phyloP scores from a whole-genome alignment of 2,797 vertebrate genomes.

The Crax fasciolata region DNA sequence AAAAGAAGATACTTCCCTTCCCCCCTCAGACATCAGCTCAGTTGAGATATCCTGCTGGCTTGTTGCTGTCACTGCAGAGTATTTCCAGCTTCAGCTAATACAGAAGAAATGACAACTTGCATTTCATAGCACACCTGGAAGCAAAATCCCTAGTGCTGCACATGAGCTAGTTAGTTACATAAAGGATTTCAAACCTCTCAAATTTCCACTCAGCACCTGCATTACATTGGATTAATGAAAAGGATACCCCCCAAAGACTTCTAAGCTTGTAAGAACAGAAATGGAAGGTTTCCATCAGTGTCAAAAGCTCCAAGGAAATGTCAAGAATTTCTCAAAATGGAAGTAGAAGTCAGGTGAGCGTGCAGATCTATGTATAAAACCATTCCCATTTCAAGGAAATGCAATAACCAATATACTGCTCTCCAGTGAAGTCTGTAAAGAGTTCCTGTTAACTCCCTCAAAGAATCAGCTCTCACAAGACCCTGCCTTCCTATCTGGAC shows the following conservation, averaged over 20 bases:
- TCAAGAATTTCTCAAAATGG: neutral
- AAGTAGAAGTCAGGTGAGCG: neutral
- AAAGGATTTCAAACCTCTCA: neutral
- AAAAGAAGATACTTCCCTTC: neutral
- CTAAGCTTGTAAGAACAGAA: neutral
- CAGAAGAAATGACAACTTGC: neutral
- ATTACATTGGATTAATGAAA: no score
- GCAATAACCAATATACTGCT: neutral
- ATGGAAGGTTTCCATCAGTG: neutral
- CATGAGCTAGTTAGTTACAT: neutral
- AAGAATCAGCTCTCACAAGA: neutral
- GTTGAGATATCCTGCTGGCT: neutral
- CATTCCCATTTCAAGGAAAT: neutral
- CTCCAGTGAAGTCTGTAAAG: neutral
- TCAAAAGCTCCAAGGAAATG: neutral
- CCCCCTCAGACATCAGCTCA: constrained; percentile 5
- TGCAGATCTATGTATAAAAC: neutral
- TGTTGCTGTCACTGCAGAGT: neutral
- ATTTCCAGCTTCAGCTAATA: neutral
- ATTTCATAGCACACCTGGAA: neutral
- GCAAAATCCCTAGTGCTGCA: neutral
- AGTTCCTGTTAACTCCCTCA: neutral
- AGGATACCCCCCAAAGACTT: neutral
- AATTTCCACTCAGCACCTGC: neutral
- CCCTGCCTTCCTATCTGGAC: neutral